phyloP scores from a whole-genome alignment of 2,888 invertebrate genomes.

The Dicycla oo region DNA sequence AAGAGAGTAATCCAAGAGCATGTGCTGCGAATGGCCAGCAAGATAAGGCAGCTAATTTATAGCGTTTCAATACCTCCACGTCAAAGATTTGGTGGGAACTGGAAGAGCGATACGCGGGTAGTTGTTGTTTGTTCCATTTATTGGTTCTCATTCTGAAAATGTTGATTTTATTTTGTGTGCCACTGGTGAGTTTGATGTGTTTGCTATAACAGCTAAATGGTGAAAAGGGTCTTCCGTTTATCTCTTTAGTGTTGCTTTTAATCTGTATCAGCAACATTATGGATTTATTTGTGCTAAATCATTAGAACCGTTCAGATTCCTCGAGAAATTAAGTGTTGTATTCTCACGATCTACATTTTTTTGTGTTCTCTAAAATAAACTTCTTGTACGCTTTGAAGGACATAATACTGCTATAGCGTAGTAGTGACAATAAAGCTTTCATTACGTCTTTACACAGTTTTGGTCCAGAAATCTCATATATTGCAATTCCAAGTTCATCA shows the following conservation, averaged over 20 bases:
- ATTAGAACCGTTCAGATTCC: too few species aligned
- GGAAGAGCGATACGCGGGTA: constrained; percentile 22
- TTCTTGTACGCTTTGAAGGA: too few species aligned
- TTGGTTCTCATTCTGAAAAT: not conserved
- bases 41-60: constrained; percentile 87
- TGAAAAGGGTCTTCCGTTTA: too few species aligned
- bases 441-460: not conserved
- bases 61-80: constrained; percentile 83
- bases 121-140: not conserved
- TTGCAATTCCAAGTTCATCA: not conserved
- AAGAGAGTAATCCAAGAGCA: constrained; percentile 81
- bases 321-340: too few species aligned
- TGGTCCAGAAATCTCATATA: not conserved
- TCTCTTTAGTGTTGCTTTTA: too few species aligned
- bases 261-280: too few species aligned
- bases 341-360: too few species aligned
- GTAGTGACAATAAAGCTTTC: too few species aligned
- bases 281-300: too few species aligned
- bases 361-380: too few species aligned
- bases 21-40: constrained; percentile 85
- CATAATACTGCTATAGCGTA: too few species aligned
- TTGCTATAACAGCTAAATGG: too few species aligned
- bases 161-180: not conserved
- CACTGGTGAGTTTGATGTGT: not conserved
- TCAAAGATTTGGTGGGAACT: constrained; percentile 40